Percentiles rank a stretch among this genome's conserved stretches.
phyloP scores from a whole-genome alignment of 1,140 invertebrate genomes.

The Trigoniulus corallinus region DNA sequence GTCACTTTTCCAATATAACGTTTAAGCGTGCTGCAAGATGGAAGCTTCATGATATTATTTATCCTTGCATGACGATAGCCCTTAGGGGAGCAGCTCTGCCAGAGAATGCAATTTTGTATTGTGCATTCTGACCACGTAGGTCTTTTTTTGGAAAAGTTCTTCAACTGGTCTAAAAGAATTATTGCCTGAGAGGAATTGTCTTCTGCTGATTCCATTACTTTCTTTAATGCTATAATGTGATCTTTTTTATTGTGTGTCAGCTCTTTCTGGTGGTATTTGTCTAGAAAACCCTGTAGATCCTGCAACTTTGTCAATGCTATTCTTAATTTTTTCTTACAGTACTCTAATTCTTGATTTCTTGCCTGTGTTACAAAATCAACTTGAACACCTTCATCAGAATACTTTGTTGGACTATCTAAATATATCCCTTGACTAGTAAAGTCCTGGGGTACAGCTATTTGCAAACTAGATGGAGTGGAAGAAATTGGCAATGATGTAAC shows the following conservation, averaged over 20 bases:
- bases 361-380: not conserved
- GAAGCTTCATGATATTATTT: not conserved
- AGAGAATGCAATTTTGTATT: not conserved
- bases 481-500: too few relatives aligned
- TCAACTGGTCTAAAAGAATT: not conserved
- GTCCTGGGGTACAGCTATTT: too few relatives aligned
- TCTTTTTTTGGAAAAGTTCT: not conserved
- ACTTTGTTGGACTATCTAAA: not conserved
- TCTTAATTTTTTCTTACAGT: not conserved
- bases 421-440: not conserved
- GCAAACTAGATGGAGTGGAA: too few relatives aligned
- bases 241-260: conserved; percentile 4
- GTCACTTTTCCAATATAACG: not conserved
- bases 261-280: not conserved
- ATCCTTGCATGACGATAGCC: not conserved
- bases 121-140: not conserved
- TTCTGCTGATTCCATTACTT: not conserved
- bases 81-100: not conserved
- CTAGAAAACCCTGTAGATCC: not conserved
- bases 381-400: not conserved
- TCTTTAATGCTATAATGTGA: not conserved
- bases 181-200: not conserved
- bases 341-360: not conserved
- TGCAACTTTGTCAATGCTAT: not conserved
- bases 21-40: not conserved